Evolutionary conservation across 2,797 vertebrate species (phyloP).

Genomic region (Gymnothorax javanicus): DNA sequence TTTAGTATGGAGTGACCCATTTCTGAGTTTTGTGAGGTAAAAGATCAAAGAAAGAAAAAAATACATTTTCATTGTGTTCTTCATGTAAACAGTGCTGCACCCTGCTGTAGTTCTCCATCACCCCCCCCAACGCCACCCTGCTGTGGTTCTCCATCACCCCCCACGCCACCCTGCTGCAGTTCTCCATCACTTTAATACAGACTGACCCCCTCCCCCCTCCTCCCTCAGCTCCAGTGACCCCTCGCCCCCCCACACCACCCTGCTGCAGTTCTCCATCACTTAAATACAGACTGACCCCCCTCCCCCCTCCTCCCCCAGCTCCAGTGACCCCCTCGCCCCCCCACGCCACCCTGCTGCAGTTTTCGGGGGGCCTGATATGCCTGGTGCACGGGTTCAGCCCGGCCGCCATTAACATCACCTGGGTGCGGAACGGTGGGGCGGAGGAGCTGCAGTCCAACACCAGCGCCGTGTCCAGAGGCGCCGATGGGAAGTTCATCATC

Average conservation of each 20-base stretch:
- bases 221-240: constrained; percentile 52
- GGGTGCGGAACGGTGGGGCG: constrained; percentile 51
- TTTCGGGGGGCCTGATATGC: constrained; percentile 61
- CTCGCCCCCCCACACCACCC: constrained; percentile 26
- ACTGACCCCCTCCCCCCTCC: too few species aligned
- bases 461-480: constrained; percentile 46
- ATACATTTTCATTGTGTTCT: too few species aligned
- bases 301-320: constrained; percentile 54
- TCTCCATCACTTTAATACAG: too few species aligned
- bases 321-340: constrained; percentile 48
- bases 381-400: constrained; percentile 68
- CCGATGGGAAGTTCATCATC: constrained; percentile 64
- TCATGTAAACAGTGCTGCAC: too few species aligned
- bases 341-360: constrained; percentile 56
- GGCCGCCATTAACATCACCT: constrained; percentile 63
- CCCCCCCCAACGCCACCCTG: too few species aligned
- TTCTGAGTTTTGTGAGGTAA: not conserved
- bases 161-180: too few species aligned
- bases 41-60: too few species aligned
- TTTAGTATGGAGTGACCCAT: too few species aligned
- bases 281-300: too few species aligned
- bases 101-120: too few species aligned
- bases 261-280: constrained; percentile 60
- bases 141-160: too few species aligned
- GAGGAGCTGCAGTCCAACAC: constrained; percentile 40